Conservation (phyloP, 2,797 vertebrate genomes). For the Acipenser ruthenus region DNA sequence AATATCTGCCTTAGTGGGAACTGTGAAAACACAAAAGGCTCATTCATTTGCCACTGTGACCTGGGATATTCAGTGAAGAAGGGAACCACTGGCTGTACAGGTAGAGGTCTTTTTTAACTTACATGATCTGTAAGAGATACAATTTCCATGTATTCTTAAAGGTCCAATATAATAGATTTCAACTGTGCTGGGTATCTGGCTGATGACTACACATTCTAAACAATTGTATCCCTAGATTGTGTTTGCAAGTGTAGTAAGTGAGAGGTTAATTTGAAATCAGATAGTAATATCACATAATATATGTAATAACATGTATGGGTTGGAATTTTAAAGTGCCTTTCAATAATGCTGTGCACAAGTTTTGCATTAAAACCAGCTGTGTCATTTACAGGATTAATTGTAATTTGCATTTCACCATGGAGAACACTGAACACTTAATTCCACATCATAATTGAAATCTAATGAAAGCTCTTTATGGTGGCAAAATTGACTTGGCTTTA, state of each 20-base stretch:
- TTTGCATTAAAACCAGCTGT: not conserved
- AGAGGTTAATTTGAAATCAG: conserved; percentile 41
- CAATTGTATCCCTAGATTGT: no score
- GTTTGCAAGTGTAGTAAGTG: no score
- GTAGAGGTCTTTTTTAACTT: conserved; percentile 39
- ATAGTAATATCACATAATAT: conserved; percentile 31
- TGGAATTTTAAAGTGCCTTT: not conserved
- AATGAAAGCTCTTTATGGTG: no score
- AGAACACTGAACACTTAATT: no score
- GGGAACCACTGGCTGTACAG: conserved; percentile 91
- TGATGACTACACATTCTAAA: no score
- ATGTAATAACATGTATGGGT: not conserved
- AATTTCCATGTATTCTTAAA: no score
- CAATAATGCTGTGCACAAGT: not conserved
- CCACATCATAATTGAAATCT: no score
- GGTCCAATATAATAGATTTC: no score
- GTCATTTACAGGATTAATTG: not conserved
- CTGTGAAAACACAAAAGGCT: conserved; percentile 94
- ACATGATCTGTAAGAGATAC: not conserved
- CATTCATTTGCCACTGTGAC: conserved; percentile 96
- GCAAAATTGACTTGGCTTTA: no score
- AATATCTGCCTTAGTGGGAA: conserved; percentile 92
- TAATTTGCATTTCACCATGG: no score
- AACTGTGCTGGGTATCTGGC: no score
- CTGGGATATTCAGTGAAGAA: conserved; percentile 93